phyloP scores from a whole-genome alignment of 2,888 invertebrate genomes.

The Eugnorisma glareosa region DNA sequence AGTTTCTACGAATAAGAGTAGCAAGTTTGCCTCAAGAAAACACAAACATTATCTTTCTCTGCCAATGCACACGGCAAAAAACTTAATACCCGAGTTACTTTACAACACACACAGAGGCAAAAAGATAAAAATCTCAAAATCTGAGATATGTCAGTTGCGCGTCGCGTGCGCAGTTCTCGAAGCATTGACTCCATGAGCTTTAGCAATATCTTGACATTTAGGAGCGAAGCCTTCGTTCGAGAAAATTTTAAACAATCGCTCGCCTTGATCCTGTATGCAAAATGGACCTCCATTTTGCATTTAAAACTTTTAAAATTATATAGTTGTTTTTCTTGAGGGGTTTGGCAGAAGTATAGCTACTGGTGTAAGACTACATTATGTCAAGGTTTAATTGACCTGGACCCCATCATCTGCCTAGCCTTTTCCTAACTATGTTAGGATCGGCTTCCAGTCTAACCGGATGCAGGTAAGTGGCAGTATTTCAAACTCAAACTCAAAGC shows the following conservation, averaged over 20 bases:
- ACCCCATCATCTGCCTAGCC: not conserved
- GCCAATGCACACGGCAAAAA: not conserved
- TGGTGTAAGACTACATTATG: not conserved
- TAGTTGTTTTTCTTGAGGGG: not conserved
- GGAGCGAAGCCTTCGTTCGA: conserved; percentile 29
- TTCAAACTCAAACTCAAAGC: no score
- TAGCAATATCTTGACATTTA: conserved; percentile 64
- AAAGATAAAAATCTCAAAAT: conserved; percentile 35
- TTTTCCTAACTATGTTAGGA: not conserved
- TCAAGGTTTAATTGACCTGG: not conserved
- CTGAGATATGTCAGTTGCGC: conserved; percentile 36
- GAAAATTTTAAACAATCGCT: conserved; percentile 48
- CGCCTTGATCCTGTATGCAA: conserved; percentile 39
- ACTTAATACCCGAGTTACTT: not conserved
- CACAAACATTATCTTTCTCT: not conserved
- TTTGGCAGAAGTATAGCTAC: not conserved
- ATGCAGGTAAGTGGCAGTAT: no score
- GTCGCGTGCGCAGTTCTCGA: conserved; percentile 37
- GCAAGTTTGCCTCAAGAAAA: not conserved
- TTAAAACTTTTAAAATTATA: conserved; percentile 9
- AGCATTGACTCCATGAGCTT: conserved; percentile 69
- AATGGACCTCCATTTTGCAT: conserved; percentile 7
- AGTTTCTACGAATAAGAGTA: not conserved
- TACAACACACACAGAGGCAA: not conserved
- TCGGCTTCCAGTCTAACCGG: not conserved